A percentile compares a stretch with the other conserved stretches of the same genome.
phyloP scores from a whole-genome alignment of 2,888 invertebrate genomes.

The Idaea aversata region DNA sequence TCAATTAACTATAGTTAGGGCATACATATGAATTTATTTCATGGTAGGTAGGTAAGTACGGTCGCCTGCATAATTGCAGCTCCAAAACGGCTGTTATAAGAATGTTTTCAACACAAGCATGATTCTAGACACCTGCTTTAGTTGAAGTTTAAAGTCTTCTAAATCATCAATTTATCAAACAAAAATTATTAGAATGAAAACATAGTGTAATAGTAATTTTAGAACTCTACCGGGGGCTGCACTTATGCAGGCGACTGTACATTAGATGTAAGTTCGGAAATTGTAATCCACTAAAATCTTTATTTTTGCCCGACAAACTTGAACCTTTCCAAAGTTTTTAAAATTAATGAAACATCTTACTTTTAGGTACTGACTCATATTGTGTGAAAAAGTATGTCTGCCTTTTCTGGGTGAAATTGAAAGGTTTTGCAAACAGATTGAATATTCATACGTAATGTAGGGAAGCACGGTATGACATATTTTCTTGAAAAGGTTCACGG shows the following conservation, averaged over 20 bases:
- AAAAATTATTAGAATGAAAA: too few relatives aligned
- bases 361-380: neutral
- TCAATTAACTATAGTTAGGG: neutral
- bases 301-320: neutral
- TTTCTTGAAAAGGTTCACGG: slow-evolving; percentile 21
- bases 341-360: neutral
- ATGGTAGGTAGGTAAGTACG: too few relatives aligned
- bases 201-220: too few relatives aligned
- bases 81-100: too few relatives aligned
- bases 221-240: too few relatives aligned
- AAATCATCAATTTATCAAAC: too few relatives aligned
- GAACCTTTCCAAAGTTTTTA: neutral
- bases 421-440: slow-evolving; percentile 24
- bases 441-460: slow-evolving; percentile 31
- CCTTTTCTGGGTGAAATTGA: slow-evolving; percentile 6
- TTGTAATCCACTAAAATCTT: neutral
- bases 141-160: too few relatives aligned
- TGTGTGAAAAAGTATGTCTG: neutral
- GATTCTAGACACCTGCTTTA: too few relatives aligned
- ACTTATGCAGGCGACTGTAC: too few relatives aligned
- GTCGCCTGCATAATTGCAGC: too few relatives aligned
- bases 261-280: neutral
- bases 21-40: neutral
- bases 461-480: slow-evolving; percentile 21
- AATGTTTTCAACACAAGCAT: too few relatives aligned